A percentile compares a stretch with the other conserved stretches of the same genome.
These are phyloP conservation scores for Istiophorus platypterus DNA, from an alignment of 2,113 vertebrate genomes.

Conservation along the genomic window DNA sequence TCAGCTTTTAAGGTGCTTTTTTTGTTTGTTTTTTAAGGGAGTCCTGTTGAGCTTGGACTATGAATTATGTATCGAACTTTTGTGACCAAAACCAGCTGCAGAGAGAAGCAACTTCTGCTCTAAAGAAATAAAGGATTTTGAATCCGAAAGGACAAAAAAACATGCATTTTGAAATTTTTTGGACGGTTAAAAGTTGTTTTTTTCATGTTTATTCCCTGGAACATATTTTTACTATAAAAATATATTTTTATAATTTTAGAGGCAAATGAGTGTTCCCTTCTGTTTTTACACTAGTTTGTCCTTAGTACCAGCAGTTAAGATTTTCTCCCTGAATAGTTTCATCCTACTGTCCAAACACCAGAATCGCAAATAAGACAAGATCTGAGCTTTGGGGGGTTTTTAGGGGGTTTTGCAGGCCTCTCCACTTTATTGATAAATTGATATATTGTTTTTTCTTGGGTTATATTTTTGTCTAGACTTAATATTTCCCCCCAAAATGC, in stretches of 20 bases:
- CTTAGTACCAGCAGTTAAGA: too few relatives aligned
- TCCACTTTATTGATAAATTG: too few relatives aligned
- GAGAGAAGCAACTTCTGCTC: neutral
- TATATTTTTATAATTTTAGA: neutral
- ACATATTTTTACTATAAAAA: neutral
- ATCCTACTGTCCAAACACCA: too few relatives aligned
- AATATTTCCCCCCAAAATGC: too few relatives aligned
- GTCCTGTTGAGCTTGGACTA: neutral
- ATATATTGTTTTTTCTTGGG: too few relatives aligned
- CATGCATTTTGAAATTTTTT: neutral
- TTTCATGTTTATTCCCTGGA: neutral
- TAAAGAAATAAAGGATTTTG: neutral
- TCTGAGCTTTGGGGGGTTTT: too few relatives aligned
- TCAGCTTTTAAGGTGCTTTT: neutral
- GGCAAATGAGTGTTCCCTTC: too few relatives aligned
- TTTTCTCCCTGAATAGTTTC: too few relatives aligned
- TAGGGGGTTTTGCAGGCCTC: too few relatives aligned
- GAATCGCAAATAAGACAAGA: too few relatives aligned
- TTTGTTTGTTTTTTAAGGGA: conserved; percentile 1
- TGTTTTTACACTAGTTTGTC: too few relatives aligned
- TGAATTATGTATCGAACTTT: conserved; percentile 32
- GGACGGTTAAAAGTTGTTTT: neutral
- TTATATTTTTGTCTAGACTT: too few relatives aligned
- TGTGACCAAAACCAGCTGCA: neutral
- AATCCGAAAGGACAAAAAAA: neutral